Evolutionary conservation across 1,140 invertebrate species (phyloP).

Genomic region (Halictus rubicundus): DNA sequence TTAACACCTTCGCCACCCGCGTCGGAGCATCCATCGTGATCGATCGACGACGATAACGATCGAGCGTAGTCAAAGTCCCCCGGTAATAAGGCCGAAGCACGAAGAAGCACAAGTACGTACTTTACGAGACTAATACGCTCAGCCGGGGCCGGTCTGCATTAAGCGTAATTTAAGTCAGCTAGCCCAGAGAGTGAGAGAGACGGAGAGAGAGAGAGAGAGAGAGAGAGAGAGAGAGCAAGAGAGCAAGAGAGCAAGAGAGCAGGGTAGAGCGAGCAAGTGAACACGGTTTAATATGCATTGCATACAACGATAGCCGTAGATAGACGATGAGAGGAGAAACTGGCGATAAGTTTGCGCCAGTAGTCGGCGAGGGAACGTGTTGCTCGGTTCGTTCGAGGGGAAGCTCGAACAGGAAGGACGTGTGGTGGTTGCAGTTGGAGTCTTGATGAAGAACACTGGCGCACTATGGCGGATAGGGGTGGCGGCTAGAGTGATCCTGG

Average conservation of each 20-base stretch:
- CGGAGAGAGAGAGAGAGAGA: no score
- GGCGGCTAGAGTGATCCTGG: no score
- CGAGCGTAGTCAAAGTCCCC: no score
- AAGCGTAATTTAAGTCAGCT: conserved; percentile 25
- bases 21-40: conserved; percentile 12
- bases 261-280: no score
- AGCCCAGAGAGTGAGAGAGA: background rate
- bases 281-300: conserved; percentile 30
- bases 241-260: no score
- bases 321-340: conserved; percentile 31
- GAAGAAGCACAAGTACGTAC: conserved; percentile 35
- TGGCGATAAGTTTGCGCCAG: conserved; percentile 5
- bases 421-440: conserved; percentile 13
- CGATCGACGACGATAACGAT: conserved; percentile 24
- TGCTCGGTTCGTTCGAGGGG: conserved; percentile 5
- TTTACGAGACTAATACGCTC: conserved; percentile 17
- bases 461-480: background rate
- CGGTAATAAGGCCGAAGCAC: conserved; percentile 27
- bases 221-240: no score
- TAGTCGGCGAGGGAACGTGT: background rate
- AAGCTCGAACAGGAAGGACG: conserved; percentile 18
- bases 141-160: background rate
- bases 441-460: conserved; percentile 23
- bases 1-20: conserved; percentile 4
- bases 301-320: conserved; percentile 29